Conservation (phyloP, 2,113 vertebrate genomes). For the Lycaon pictus region DNA sequence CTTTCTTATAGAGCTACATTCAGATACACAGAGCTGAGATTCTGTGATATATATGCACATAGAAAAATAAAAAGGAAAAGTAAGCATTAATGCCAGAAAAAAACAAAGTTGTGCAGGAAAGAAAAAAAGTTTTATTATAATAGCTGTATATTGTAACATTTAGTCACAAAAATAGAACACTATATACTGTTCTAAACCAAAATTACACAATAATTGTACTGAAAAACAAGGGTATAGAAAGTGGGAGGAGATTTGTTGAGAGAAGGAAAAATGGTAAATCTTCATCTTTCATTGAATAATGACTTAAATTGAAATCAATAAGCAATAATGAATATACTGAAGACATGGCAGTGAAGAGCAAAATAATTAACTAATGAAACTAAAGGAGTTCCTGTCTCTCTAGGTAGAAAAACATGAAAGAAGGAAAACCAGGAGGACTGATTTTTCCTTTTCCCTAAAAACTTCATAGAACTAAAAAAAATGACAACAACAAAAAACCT, state of each 20-base stretch:
- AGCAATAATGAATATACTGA: neutral
- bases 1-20: neutral
- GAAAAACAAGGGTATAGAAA: neutral
- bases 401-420: neutral
- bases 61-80: neutral
- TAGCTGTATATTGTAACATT: neutral
- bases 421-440: neutral
- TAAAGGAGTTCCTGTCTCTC: neutral
- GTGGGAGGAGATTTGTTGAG: neutral
- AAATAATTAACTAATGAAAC: neutral
- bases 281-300: neutral
- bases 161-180: neutral
- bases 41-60: neutral
- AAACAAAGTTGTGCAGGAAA: neutral
- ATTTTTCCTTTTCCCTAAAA: neutral
- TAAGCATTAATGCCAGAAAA: neutral
- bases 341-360: neutral
- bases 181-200: neutral
- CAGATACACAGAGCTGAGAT: neutral
- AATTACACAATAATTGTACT: neutral
- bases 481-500: neutral
- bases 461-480: neutral
- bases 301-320: neutral
- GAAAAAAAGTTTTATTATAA: slow-evolving; percentile 29
- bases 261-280: neutral